A percentile compares a stretch with the other conserved stretches of the same genome.
Conservation (phyloP, 2,797 vertebrate genomes). For the Agapornis canus region DNA sequence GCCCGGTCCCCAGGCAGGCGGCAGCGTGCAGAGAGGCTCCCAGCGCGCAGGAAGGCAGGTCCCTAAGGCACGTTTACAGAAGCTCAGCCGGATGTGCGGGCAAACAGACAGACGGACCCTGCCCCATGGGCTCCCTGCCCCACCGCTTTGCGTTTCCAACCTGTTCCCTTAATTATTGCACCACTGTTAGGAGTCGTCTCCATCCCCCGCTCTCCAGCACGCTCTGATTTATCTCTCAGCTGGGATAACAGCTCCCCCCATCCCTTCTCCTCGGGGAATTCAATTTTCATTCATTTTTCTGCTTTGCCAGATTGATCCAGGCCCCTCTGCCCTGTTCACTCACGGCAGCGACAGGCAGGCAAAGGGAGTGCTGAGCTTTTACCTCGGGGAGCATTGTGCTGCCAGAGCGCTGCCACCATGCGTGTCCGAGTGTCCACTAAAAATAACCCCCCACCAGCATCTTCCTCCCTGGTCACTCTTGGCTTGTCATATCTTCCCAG, state of each 20-base stretch:
- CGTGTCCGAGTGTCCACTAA: not conserved
- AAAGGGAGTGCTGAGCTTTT: not conserved
- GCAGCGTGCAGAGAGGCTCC: rapidly evolving
- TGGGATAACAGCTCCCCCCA: slow-evolving; percentile 65
- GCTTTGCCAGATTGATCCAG: slow-evolving; percentile 74
- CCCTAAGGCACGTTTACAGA: not conserved
- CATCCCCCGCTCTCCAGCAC: slow-evolving; percentile 28
- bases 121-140: not conserved
- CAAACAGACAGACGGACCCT: not conserved
- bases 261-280: slow-evolving; percentile 71
- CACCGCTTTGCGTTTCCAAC: slow-evolving; percentile 61
- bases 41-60: not conserved
- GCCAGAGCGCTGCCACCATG: not conserved
- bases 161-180: slow-evolving; percentile 75
- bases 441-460: not conserved
- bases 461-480: not conserved
- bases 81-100: not conserved
- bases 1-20: rapidly evolving
- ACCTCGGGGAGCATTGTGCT: not conserved
- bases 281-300: slow-evolving; percentile 84
- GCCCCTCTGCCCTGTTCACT: slow-evolving; percentile 72
- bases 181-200: slow-evolving; percentile 48
- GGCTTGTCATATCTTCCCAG: not conserved
- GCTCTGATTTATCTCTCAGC: slow-evolving; percentile 80
- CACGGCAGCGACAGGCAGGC: slow-evolving; percentile 16